A percentile compares a stretch with the other conserved stretches of the same genome.
Evolutionary conservation across 2,888 invertebrate genomes (phyloP).

Genomic region (Leistus spinibarbis): DNA sequence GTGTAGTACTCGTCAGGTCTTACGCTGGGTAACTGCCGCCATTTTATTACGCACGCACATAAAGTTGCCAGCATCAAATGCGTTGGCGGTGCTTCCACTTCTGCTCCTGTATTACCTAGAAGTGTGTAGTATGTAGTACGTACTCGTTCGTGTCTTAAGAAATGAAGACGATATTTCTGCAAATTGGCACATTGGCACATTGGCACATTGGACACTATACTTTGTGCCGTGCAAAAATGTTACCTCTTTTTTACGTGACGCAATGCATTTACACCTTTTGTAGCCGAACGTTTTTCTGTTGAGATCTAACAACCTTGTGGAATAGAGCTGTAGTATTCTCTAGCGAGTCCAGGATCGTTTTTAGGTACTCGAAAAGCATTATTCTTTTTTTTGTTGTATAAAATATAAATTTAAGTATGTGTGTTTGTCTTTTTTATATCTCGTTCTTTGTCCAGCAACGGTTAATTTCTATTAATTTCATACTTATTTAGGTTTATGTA

Average conservation of each 20-base stretch:
- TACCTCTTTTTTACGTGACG: neutral
- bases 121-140: too few species aligned
- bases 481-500: too few species aligned
- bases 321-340: too few species aligned
- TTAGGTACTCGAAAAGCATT: too few species aligned
- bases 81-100: neutral
- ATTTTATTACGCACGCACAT: slow-evolving; percentile 11
- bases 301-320: too few species aligned
- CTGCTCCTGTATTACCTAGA: neutral
- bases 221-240: neutral
- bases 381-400: too few species aligned
- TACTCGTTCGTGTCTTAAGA: neutral
- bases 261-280: neutral
- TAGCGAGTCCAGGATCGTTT: too few species aligned
- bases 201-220: neutral
- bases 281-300: neutral
- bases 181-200: neutral
- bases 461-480: too few species aligned
- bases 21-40: neutral
- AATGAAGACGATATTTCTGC: neutral
- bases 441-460: too few species aligned
- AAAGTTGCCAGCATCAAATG: neutral
- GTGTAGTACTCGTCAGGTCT: neutral
- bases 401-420: too few species aligned
- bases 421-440: too few species aligned